phyloP scores from a whole-genome alignment of 2,888 invertebrate genomes.

The Ligdia adustata region DNA sequence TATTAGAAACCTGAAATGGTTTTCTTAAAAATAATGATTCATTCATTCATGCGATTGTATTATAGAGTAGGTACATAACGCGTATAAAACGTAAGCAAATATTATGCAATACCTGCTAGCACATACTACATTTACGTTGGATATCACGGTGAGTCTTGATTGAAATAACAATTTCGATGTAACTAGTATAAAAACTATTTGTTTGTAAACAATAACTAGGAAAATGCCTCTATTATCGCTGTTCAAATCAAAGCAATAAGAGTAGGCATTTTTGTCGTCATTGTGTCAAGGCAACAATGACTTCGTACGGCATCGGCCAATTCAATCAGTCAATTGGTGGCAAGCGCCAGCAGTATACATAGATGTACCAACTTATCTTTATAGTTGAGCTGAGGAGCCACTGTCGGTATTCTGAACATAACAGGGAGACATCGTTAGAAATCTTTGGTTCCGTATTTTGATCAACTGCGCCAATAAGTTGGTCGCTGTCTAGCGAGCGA shows the following conservation, averaged over 20 bases:
- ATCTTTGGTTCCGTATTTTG: neutral
- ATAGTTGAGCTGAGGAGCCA: neutral
- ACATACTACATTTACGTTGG: too few relatives aligned
- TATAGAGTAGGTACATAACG: too few relatives aligned
- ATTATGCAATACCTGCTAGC: too few relatives aligned
- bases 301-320: conserved; percentile 75
- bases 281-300: conserved; percentile 64
- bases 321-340: conserved; percentile 66
- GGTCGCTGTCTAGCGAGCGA: conserved; percentile 36
- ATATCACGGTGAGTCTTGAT: too few relatives aligned
- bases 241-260: conserved; percentile 45
- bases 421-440: neutral
- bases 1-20: too few relatives aligned
- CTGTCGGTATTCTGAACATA: too few relatives aligned
- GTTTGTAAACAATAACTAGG: conserved; percentile 16
- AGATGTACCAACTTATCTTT: neutral
- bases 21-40: too few relatives aligned
- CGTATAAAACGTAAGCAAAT: too few relatives aligned
- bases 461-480: neutral
- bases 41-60: too few relatives aligned
- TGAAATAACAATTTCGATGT: too few relatives aligned
- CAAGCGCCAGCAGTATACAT: conserved; percentile 8
- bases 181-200: too few relatives aligned
- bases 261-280: conserved; percentile 42
- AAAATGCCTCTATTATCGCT: conserved; percentile 19